These are phyloP conservation scores for Drosophila quadrilineata DNA, from an alignment of 1,140 invertebrate species.

Conservation along the genomic window DNA sequence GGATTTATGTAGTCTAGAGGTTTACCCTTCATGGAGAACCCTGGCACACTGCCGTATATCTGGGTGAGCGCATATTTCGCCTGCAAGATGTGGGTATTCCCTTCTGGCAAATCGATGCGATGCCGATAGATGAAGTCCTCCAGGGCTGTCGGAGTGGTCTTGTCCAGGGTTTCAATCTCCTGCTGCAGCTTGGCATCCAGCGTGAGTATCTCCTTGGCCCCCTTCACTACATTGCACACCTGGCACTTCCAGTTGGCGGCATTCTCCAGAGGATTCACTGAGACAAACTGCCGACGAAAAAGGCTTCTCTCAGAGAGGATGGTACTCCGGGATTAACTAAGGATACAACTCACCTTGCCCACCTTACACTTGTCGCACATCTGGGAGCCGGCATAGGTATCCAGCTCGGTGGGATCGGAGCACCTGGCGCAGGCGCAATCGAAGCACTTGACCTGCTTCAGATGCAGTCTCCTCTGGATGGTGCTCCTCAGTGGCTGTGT, in stretches of 20 bases:
- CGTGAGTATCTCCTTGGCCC: slow-evolving; percentile 83
- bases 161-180: slow-evolving; percentile 84
- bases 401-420: slow-evolving; percentile 85
- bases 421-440: slow-evolving; percentile 85
- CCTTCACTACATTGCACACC: slow-evolving; percentile 83
- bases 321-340: not conserved
- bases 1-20: not conserved
- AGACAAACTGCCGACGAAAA: slow-evolving; percentile 80
- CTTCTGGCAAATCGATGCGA: slow-evolving; percentile 84
- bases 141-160: slow-evolving; percentile 82
- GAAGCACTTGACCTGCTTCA: slow-evolving; percentile 86
- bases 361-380: slow-evolving; percentile 84
- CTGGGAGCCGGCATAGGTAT: slow-evolving; percentile 85
- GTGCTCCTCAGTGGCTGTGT: slow-evolving; percentile 87
- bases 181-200: slow-evolving; percentile 84
- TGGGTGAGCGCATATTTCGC: slow-evolving; percentile 86
- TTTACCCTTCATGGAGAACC: slow-evolving; percentile 83
- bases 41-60: slow-evolving; percentile 85
- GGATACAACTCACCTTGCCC: slow-evolving; percentile 66
- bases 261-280: slow-evolving; percentile 84
- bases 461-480: slow-evolving; percentile 84
- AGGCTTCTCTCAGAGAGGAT: too few species aligned
- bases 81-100: slow-evolving; percentile 85
- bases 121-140: slow-evolving; percentile 86
- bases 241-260: slow-evolving; percentile 85